Evolutionary conservation across 1,140 invertebrate species (phyloP).

Genomic region (Macrocentrus cingulum): DNA sequence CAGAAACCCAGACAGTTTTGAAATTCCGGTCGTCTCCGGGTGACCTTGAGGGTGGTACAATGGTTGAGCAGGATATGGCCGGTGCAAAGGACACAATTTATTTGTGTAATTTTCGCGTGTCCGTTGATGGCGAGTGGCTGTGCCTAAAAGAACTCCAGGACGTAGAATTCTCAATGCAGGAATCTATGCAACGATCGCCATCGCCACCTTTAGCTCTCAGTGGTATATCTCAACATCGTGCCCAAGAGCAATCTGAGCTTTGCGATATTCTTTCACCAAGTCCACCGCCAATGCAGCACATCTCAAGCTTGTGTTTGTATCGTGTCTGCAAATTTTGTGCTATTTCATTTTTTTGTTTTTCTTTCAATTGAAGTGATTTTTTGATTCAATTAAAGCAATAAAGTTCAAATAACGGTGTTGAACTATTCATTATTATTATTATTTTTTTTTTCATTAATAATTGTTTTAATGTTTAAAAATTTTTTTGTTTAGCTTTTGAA

Average conservation of each 20-base stretch:
- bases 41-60: constrained; percentile 50
- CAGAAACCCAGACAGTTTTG: constrained; percentile 46
- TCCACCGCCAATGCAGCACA: constrained; percentile 54
- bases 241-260: constrained; percentile 47
- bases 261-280: constrained; percentile 51
- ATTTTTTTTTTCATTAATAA: too few relatives aligned
- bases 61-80: constrained; percentile 70
- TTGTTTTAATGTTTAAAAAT: too few relatives aligned
- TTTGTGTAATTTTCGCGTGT: constrained; percentile 94
- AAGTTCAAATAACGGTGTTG: too few relatives aligned
- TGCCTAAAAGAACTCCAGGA: constrained; percentile 92
- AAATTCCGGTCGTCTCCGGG: constrained; percentile 48
- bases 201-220: constrained; percentile 24
- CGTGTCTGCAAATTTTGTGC: too few relatives aligned
- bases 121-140: constrained; percentile 97
- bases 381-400: too few relatives aligned
- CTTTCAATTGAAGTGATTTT: too few relatives aligned
- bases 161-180: constrained; percentile 76
- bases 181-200: constrained; percentile 65
- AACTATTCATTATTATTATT: too few relatives aligned
- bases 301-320: constrained; percentile 58
- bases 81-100: constrained; percentile 95
- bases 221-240: constrained; percentile 26
- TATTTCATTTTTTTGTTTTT: too few relatives aligned
- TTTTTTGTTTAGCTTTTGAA: too few relatives aligned